phyloP scores from a whole-genome alignment of 37 sponge, comb jelly and placozoan genomes.

The Mnemiopsis leidyi region DNA sequence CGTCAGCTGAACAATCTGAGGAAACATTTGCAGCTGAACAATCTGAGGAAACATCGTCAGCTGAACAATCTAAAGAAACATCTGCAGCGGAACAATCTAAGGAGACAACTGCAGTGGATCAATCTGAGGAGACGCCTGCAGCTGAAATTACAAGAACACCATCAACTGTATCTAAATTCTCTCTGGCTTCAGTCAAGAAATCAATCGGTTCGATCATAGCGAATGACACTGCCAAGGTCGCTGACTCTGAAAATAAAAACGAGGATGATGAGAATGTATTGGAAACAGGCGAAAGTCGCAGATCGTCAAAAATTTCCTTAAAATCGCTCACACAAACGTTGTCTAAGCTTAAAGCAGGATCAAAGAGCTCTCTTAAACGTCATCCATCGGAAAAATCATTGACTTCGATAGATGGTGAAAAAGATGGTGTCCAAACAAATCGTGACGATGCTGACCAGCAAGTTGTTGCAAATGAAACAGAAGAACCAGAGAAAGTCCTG shows the following conservation, averaged over 20 bases:
- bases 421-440: too few species aligned
- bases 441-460: too few species aligned
- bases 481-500: not conserved
- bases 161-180: not conserved
- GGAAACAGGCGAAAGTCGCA: not conserved
- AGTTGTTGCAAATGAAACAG: too few species aligned
- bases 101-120: too few species aligned
- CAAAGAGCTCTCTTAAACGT: not conserved
- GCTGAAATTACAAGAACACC: too few species aligned
- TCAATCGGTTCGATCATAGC: not conserved
- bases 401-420: not conserved
- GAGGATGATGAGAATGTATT: not conserved
- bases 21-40: too few species aligned
- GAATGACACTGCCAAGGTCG: not conserved
- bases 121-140: too few species aligned
- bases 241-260: too few species aligned
- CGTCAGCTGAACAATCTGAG: too few species aligned
- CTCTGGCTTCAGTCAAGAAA: not conserved
- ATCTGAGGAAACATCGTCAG: too few species aligned
- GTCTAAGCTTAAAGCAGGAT: not conserved
- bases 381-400: not conserved
- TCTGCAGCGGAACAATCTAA: too few species aligned
- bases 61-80: too few species aligned
- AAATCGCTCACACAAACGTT: not conserved
- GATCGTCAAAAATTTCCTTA: not conserved